Evolutionary conservation across 2,113 vertebrate genomes (phyloP), one percentile per base, ranked within the genome.

Genomic region (Apodemus speciosus): DNA sequence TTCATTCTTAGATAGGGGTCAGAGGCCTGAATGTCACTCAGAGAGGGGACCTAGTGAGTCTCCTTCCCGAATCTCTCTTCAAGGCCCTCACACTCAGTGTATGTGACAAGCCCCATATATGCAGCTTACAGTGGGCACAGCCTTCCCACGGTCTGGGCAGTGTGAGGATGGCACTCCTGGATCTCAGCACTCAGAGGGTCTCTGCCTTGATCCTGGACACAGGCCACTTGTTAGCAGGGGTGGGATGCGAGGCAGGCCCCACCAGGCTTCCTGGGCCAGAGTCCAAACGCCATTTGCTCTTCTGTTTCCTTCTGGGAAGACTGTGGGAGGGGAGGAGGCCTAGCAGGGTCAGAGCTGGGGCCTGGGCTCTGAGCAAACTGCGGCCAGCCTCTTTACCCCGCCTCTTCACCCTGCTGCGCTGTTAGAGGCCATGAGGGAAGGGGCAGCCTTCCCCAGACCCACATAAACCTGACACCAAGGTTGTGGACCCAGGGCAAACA

Each of bases 271-370:
- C 68, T 23, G 25, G 91, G 95, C 88, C 23, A 32, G 32, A 18
- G 38, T 81, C 92, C 79, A 89, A 90, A 56, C 14, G 38, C 73
- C 85, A 13, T 94, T 85, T 80, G 92, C 49, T 93, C 40, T 30
- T 40, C 49, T 0, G 16, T 91, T 93, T 88, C 77, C 94, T 81
- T 90, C 62, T 86, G 69, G 69, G 85, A 72, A 73, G 85, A 58
- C 10, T 20, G 85, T 56, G 69, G 60, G 75, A 40, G 68, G 53
- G 43, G 27, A 30, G 32, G 43, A 83, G 83, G 40, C 53, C 92
- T 18, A 84, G 86, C 21, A 8, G 1, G 85, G 72, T 88, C 53
- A 13, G 15, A 40, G 73, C 43, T 40, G 23, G 85, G 71, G 27
- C 81, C 90, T 1, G 1, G 51, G 81, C 93, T 90, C 92, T 87